Evolutionary conservation across 2,113 vertebrate species (phyloP).

Genomic region (Lycaon pictus): DNA sequence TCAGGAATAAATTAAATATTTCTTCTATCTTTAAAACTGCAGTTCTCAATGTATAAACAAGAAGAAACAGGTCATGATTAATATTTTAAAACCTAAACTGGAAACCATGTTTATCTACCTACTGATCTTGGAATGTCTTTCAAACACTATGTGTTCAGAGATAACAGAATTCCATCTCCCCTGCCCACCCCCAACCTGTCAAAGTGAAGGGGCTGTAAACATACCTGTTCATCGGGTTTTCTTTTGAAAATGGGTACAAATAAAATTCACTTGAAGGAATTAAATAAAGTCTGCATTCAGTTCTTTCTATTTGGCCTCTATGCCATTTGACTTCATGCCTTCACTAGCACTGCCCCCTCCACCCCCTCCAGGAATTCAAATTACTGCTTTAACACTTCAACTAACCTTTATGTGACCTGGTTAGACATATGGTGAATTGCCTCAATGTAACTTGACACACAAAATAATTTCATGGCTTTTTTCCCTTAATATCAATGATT

Average conservation of each 20-base stretch:
- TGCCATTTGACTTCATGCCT: not conserved
- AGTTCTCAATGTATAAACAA: constrained; percentile 51
- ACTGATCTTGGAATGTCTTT: constrained; percentile 68
- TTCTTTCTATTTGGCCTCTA: not conserved
- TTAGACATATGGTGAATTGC: not conserved
- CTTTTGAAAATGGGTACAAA: constrained; percentile 49
- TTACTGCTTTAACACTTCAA: not conserved
- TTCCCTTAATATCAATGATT: not conserved
- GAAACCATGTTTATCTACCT: constrained; percentile 59
- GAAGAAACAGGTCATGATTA: constrained; percentile 71
- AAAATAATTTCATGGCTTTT: not conserved
- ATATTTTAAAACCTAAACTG: constrained; percentile 49
- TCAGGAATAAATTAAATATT: not conserved
- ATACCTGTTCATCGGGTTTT: not conserved
- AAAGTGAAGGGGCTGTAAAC: constrained; percentile 28
- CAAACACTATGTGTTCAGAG: constrained; percentile 31
- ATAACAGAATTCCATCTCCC: constrained; percentile 55
- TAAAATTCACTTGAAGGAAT: constrained; percentile 1
- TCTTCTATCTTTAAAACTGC: not conserved
- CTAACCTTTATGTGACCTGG: not conserved
- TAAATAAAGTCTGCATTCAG: not conserved
- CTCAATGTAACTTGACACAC: not conserved
- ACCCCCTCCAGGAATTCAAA: not conserved
- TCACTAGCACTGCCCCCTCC: not conserved
- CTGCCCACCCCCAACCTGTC: not conserved